phyloP scores from a whole-genome alignment of 2,113 vertebrate species.

The Gadus chalcogrammus region DNA sequence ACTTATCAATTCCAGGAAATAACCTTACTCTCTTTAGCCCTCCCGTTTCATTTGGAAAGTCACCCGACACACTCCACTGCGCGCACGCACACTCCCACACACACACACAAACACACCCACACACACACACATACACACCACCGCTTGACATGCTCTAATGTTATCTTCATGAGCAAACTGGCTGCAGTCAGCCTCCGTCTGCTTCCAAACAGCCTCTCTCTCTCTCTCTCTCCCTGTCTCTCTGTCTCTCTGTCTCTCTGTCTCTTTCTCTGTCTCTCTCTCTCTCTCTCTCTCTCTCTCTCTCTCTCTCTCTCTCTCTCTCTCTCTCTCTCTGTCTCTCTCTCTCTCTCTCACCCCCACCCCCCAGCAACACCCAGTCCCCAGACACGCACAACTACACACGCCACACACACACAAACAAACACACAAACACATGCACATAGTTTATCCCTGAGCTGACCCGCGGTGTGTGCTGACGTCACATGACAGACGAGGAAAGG shows the following conservation, averaged over 20 bases:
- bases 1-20: slow-evolving; percentile 54
- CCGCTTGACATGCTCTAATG: slow-evolving; percentile 55
- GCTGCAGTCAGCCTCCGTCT: slow-evolving; percentile 63
- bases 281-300: too few species aligned
- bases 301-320: too few species aligned
- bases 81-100: slow-evolving; percentile 1
- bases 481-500: slow-evolving; percentile 71
- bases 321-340: too few species aligned
- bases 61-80: slow-evolving; percentile 42
- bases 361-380: background rate
- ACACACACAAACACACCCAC: background rate
- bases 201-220: slow-evolving; percentile 65
- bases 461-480: slow-evolving; percentile 72
- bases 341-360: slow-evolving; percentile 39
- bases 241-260: too few species aligned
- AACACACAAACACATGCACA: slow-evolving; percentile 11
- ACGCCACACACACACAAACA: slow-evolving; percentile 23
- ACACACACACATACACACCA: slow-evolving; percentile 2
- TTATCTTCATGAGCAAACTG: slow-evolving; percentile 50
- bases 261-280: too few species aligned
- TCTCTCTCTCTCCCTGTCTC: slow-evolving; percentile 55
- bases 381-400: slow-evolving; percentile 28
- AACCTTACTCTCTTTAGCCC: slow-evolving; percentile 56
- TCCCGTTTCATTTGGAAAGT: slow-evolving; percentile 56
- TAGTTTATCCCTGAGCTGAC: slow-evolving; percentile 70